Percentiles rank a stretch among this genome's conserved stretches.
phyloP scores from a whole-genome alignment of 2,113 vertebrate genomes.

The Hippocampus guttulatus region DNA sequence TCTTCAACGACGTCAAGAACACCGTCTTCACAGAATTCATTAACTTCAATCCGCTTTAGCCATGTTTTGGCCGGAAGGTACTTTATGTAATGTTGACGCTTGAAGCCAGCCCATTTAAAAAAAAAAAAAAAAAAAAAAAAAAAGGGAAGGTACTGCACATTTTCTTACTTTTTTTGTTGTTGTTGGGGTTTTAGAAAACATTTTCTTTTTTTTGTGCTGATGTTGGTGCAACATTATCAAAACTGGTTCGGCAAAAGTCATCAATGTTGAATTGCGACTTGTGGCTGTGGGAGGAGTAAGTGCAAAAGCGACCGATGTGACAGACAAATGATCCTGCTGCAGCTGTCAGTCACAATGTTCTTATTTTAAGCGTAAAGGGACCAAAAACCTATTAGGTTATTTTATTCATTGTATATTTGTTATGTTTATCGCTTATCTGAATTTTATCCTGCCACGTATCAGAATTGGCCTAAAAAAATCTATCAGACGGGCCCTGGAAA shows the following conservation, averaged over 20 bases:
- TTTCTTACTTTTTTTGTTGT: neutral
- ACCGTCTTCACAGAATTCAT: constrained; percentile 73
- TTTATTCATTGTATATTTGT: too few species aligned
- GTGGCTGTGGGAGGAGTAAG: neutral
- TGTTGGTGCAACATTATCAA: neutral
- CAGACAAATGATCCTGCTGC: neutral
- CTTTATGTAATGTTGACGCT: neutral
- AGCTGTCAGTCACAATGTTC: neutral
- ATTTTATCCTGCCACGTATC: too few species aligned
- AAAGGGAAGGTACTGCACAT: neutral
- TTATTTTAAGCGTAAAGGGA: too few species aligned
- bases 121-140: neutral
- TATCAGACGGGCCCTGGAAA: too few species aligned
- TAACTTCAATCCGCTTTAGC: neutral
- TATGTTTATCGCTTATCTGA: too few species aligned
- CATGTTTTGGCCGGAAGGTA: neutral
- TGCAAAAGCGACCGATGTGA: neutral
- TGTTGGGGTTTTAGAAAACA: too few species aligned
- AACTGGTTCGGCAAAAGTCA: neutral
- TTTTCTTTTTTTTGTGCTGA: neutral
- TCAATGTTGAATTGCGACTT: neutral
- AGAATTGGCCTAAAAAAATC: too few species aligned
- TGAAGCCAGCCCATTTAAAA: neutral
- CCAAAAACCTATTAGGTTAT: too few species aligned
- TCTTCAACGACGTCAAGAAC: constrained; percentile 80